These are phyloP conservation scores for Ptilorrhoa leucosticta DNA, from an alignment of 2,113 vertebrate species.

Conservation along the genomic window DNA sequence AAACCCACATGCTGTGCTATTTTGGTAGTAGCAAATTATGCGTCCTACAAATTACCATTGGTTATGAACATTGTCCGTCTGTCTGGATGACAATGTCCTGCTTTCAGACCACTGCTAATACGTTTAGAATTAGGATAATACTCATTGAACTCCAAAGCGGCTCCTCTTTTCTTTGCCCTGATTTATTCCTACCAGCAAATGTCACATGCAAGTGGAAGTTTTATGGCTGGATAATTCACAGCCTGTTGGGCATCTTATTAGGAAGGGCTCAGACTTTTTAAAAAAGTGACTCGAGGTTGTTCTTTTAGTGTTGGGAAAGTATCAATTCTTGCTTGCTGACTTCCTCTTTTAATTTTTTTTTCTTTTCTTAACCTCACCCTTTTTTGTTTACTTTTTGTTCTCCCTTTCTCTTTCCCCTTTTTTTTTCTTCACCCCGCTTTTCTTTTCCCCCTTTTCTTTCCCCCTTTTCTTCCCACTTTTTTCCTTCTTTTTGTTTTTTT, in stretches of 20 bases:
- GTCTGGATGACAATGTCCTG: conserved; percentile 11
- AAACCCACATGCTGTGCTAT: conserved; percentile 10
- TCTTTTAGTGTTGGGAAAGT: background rate
- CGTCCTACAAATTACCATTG: conserved; percentile 33
- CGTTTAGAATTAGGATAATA: background rate
- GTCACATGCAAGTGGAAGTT: background rate
- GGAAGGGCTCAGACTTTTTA: background rate
- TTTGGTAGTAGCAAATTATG: conserved; percentile 37
- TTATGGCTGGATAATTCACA: conserved; percentile 4
- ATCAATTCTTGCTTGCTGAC: background rate
- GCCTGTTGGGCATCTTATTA: conserved; percentile 34
- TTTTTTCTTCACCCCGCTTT: rapidly evolving
- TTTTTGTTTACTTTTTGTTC: background rate
- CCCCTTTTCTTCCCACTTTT: rapidly evolving
- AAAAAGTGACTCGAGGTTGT: background rate
- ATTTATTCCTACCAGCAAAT: conserved; percentile 16
- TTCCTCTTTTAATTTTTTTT: background rate
- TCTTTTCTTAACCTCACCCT: background rate
- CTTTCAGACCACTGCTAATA: background rate
- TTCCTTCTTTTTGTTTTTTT: rapidly evolving
- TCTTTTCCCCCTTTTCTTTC: rapidly evolving
- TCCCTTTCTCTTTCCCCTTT: background rate
- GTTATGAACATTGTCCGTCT: conserved; percentile 1
- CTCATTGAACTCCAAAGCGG: background rate
- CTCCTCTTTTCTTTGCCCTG: background rate